Base-by-base conservation (phyloP, 2,113 vertebrate species). In the Periophthalmodon schlosseri region DNA sequence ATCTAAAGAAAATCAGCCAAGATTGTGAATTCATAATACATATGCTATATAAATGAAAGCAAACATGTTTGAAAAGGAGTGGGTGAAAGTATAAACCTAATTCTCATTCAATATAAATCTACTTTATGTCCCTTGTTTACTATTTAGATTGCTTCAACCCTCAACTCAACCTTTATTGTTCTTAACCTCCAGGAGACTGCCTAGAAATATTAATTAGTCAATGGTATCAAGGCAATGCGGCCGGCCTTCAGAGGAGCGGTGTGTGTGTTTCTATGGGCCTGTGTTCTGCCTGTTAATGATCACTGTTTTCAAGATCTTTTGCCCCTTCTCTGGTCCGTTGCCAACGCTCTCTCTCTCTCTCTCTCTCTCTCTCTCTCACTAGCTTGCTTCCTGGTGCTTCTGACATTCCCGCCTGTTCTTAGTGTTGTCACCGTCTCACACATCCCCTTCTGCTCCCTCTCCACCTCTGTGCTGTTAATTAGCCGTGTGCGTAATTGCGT, bases 261-360 rank as follows among this genome's bases (percentile, higher is more conserved):
- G 69, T 50, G 64, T 80, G 64, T 52, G 56, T 82, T 76, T 78
- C 78, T 69, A 39, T 10, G 56, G 49, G 64, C 69, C 82, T 81
- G 82, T 87, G 84, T 85, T 85, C 81, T 84, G 88, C 88, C 81
- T 90, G 74, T 81, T 91, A 90, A 89, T 91, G 79, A 84, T 80
- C 72, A 15, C 68, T 84, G 84, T 88, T 84, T 88, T 77, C 13
- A 13, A 86, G 87, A 91, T 87, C 88, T 84, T 65, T 89, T 87
- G 83, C 78, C 80, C 85, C 68, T 10, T 12, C 33, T 83, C 78
- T 77, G 84, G 81, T 84, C 75, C n/a, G 34, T 78, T 12, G 24
- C n/a, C 33, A n/a, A 34, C 9, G n/a, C 58, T 64, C 21, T 56
- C 50, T 49, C 60, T 20, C n/a, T 68, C 68, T 56, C 69, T 39